phyloP scores from a whole-genome alignment of 2,888 invertebrate genomes.

The Ephialtes manifestator region DNA sequence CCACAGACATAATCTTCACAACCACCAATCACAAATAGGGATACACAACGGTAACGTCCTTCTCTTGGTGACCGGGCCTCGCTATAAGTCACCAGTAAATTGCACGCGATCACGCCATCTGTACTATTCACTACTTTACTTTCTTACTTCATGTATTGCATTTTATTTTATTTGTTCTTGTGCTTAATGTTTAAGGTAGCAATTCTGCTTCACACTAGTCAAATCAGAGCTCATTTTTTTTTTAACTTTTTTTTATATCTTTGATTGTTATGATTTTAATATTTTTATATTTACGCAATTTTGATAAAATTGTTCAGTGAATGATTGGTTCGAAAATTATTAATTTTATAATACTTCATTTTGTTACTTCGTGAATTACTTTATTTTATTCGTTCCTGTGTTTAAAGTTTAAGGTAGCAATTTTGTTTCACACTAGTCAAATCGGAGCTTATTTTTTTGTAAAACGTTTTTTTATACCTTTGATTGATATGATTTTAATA shows the following conservation, averaged over 20 bases:
- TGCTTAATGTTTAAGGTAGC: background rate
- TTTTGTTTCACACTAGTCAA: too few species aligned
- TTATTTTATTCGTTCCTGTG: background rate
- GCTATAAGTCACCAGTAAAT: slow-evolving; percentile 57
- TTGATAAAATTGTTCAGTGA: too few species aligned
- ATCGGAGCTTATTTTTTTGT: too few species aligned
- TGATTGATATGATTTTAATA: too few species aligned
- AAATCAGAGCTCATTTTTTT: too few species aligned
- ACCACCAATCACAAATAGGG: slow-evolving; percentile 16
- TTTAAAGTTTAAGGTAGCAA: background rate
- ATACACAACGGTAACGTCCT: slow-evolving; percentile 20
- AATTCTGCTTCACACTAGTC: too few species aligned
- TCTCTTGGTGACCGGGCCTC: slow-evolving; percentile 34
- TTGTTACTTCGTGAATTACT: background rate
- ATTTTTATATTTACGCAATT: too few species aligned
- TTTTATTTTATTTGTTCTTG: background rate
- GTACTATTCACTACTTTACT: slow-evolving; percentile 39
- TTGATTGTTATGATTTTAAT: too few species aligned
- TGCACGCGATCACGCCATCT: slow-evolving; percentile 58
- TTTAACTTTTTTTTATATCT: too few species aligned
- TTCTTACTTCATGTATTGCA: slow-evolving; percentile 22
- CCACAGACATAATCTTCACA: background rate
- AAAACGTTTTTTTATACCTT: too few species aligned
- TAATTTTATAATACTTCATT: too few species aligned
- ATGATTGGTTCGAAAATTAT: too few species aligned